Evolutionary conservation across 2,888 invertebrate species (phyloP), one percentile per base, ranked within the genome.

Genomic region (Reticulitermes lucifugus): DNA sequence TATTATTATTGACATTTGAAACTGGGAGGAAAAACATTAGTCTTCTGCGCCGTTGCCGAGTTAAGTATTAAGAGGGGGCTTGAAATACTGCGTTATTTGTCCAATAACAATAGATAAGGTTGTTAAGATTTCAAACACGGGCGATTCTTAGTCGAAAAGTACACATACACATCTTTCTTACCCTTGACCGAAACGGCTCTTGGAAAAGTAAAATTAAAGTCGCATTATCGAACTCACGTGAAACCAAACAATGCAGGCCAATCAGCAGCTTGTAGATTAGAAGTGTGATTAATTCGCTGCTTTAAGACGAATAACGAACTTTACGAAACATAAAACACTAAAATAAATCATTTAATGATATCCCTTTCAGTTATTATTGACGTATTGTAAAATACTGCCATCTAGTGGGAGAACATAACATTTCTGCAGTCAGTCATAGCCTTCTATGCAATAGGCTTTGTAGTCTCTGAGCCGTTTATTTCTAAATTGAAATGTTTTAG

Each of bases 361-460:
- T 7, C 65, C 59, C 59, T 77, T 80, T 85, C 79, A 60, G 83
- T 86, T 86, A 85, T 86, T 86, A 86, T 86, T 86, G 86, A 86
- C 85, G 86, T 84, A 84, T 84, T 51, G 85, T 85, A 80, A 59
- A 60, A 84, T 86, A 85, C 86, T 85, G 85, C 85, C 71, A 84
- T 79, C 86, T 86, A 70, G 41, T 70, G 81, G 65, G 70, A 81
- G 70, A 70, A 81, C n/a, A 7, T 5, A 18, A 81, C 65, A 46
- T 43, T 77, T 14, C 6, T n/a, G 9, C 46, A n/a, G 46, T 46
- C 73, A 77, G 21, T 43, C 77, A 14, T 46, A 43, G 77, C 77
- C 77, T 77, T 77, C 77, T 77, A 77, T 46, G 46, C 21, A 1
- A 3, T 25, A 1, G 0, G n/a, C 6, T 55, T 18, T 2, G 55